Evolutionary conservation across 2,888 invertebrate genomes (phyloP), one percentile per base, ranked within the genome.

Genomic region (Leucoma salicis): DNA sequence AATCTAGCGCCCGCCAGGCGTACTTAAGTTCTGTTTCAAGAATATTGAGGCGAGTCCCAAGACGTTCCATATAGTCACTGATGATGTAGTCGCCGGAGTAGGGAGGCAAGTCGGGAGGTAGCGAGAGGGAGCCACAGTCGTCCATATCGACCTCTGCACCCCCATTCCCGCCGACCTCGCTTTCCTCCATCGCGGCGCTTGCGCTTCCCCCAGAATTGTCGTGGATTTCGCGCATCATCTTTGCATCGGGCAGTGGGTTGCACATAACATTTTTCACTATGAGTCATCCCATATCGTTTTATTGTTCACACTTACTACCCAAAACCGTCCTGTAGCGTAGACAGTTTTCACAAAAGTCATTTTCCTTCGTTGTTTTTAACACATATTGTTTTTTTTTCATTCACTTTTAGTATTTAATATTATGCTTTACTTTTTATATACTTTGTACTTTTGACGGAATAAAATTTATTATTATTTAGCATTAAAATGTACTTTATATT

Each of bases 1-100:
- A 91, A 74, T 97, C 97, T 41, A 97, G 90, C 2, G 97, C 97
- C 53, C 97, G 92, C 97, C 97, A 97, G 12, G 97, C 97, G 73
- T 96, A 97, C 71, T 96, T 95, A 34, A 97, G 90, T 82, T 97
- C 97, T 2, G 96, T 96, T 81, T 97, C 97, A 10, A 97, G 91
- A 63, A 97, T 94, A 69, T 94, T 96, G 47, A 97, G 92, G 24
- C 97, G 92, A 15, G 96, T 96, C 10, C 96, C 95, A 38, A 97
- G 92, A 58, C 96, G 93, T 69, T 97, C 97, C 96, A 97, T 96
- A 76, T 96, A 97, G 78, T 96, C 96, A 58, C 95, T 95, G 78
- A 96, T 95, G 66, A 96, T 95, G 70, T 95, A 95, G 74, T 95
- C 95, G 35, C 90, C 92, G 77, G 78, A 91, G 83, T 78, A 92